Conservation (phyloP, 1,140 invertebrate genomes). For the Archegozetes longisetosus region DNA sequence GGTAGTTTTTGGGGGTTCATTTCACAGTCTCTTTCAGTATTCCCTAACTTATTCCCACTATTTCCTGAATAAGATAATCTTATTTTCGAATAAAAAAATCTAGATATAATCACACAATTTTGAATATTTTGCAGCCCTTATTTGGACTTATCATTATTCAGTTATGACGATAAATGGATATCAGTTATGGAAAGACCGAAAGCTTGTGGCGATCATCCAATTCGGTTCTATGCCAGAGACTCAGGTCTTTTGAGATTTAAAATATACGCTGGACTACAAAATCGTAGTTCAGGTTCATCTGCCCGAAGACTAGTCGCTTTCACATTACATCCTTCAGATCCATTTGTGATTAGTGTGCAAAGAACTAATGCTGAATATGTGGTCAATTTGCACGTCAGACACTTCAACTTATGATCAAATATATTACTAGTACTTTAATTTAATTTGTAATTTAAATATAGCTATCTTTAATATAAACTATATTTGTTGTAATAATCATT, state of each 20-base stretch:
- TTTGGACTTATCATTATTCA: constrained; percentile 77
- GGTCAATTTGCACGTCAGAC: constrained; percentile 79
- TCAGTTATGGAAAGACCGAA: constrained; percentile 89
- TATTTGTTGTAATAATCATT: too few species aligned
- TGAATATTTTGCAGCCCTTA: constrained; percentile 50
- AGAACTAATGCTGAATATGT: constrained; percentile 87
- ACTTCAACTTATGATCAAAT: constrained; percentile 19
- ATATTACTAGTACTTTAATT: too few species aligned
- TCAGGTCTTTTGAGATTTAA: constrained; percentile 74
- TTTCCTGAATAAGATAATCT: too few species aligned
- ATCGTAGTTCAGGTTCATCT: constrained; percentile 37
- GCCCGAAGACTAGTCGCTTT: constrained; percentile 78
- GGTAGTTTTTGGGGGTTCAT: too few species aligned
- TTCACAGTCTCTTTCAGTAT: too few species aligned
- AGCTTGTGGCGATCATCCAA: constrained; percentile 79
- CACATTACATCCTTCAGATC: constrained; percentile 92
- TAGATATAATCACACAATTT: too few species aligned
- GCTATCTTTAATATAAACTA: too few species aligned
- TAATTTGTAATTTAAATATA: too few species aligned
- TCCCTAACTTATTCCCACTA: too few species aligned
- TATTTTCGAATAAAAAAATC: too few species aligned
- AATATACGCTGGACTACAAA: constrained; percentile 59
- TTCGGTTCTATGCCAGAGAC: constrained; percentile 78
- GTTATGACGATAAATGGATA: constrained; percentile 91
- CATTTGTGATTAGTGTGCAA: constrained; percentile 89